Conservation (phyloP, 64 coral and sea anemone species). For the Astreopora myriophthalma region DNA sequence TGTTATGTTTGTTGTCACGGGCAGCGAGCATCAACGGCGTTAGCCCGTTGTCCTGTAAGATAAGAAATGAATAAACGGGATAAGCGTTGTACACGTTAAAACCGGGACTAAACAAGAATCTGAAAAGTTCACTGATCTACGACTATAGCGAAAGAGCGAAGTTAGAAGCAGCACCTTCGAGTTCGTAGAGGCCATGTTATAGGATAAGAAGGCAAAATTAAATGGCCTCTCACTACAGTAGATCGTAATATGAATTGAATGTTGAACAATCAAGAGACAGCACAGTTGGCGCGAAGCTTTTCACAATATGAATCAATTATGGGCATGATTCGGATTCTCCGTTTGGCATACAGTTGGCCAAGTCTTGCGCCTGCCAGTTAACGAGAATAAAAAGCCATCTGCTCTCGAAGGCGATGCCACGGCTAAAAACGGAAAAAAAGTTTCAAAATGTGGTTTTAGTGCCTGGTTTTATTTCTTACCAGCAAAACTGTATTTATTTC, state of each 20-base stretch:
- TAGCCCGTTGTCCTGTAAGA: conserved; percentile 86
- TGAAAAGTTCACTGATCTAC: background rate
- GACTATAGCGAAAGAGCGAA: background rate
- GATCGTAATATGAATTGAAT: background rate
- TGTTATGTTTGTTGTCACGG: conserved; percentile 87
- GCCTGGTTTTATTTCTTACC: too few relatives aligned
- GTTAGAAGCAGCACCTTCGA: background rate
- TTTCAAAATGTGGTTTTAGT: too few relatives aligned
- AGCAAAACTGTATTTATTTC: too few relatives aligned
- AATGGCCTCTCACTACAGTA: background rate
- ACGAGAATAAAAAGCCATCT: background rate
- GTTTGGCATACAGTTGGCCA: background rate
- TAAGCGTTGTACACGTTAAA: background rate
- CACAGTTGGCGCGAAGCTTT: background rate
- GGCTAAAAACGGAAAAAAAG: background rate
- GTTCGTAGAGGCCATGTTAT: background rate
- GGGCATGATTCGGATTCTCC: background rate
- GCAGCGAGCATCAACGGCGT: conserved; percentile 94
- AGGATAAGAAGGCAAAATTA: background rate
- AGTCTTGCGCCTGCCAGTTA: too few relatives aligned
- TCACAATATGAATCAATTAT: background rate
- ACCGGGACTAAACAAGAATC: background rate
- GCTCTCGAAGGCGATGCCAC: too few relatives aligned
- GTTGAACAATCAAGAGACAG: background rate
- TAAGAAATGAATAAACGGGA: background rate